These are phyloP conservation scores for Yponomeuta evonymella DNA, from an alignment of 2,888 invertebrate genomes.

Conservation along the genomic window DNA sequence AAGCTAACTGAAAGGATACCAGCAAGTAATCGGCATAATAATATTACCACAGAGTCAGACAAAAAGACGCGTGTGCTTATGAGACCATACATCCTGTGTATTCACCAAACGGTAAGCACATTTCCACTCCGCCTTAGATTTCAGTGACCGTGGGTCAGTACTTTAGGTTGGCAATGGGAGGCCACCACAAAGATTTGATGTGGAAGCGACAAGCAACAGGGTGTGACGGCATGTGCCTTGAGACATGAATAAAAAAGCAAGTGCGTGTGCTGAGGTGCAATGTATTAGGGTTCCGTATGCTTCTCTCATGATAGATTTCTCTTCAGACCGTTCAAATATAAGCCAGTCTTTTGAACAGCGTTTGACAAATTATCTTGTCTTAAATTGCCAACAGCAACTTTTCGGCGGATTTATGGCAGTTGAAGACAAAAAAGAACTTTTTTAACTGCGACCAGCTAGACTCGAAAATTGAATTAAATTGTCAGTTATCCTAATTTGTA, in stretches of 20 bases:
- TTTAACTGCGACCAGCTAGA: no score
- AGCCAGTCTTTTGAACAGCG: neutral
- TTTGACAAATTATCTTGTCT: no score
- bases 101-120: slow-evolving; percentile 21
- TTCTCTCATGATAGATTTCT: neutral
- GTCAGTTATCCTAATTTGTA: no score
- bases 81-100: slow-evolving; percentile 50
- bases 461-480: no score
- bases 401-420: no score
- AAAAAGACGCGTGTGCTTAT: slow-evolving; percentile 45
- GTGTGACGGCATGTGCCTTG: slow-evolving; percentile 13
- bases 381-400: no score
- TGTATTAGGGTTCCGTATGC: neutral
- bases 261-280: neutral
- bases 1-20: neutral
- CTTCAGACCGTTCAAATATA: neutral
- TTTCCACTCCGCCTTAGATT: neutral
- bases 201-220: neutral
- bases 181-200: neutral
- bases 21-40: neutral
- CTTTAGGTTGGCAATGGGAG: neutral
- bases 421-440: no score
- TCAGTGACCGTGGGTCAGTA: neutral
- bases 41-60: slow-evolving; percentile 2
- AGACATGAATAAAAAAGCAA: slow-evolving; percentile 4